These are phyloP conservation scores for Mastacembelus armatus DNA, from an alignment of 2,797 vertebrate species.

Conservation along the genomic window DNA sequence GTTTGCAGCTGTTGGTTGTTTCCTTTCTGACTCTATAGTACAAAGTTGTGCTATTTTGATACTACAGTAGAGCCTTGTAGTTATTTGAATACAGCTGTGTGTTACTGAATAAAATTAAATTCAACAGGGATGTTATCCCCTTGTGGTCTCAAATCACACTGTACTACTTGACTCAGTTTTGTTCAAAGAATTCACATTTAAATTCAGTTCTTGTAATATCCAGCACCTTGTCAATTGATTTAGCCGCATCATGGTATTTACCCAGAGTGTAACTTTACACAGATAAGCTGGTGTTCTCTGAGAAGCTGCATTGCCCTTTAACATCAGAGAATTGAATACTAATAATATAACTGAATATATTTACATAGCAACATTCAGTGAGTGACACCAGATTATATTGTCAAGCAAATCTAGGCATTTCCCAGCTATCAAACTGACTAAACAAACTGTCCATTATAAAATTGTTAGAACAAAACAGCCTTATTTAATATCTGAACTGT, in stretches of 20 bases:
- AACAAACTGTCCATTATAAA: background rate
- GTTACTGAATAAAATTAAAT: constrained; percentile 18
- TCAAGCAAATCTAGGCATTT: too few relatives aligned
- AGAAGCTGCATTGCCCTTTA: background rate
- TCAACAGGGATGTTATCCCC: constrained; percentile 3
- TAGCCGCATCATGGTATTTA: background rate
- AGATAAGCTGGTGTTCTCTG: background rate
- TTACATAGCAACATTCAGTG: background rate
- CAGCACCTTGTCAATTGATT: background rate
- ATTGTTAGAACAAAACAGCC: background rate
- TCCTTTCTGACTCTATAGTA: background rate
- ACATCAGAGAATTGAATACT: background rate
- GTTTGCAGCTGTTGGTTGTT: constrained; percentile 21
- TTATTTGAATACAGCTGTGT: constrained; percentile 29
- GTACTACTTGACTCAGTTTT: background rate
- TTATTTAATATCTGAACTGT: too few relatives aligned
- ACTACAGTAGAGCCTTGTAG: background rate
- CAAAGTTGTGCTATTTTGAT: background rate
- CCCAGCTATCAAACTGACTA: background rate
- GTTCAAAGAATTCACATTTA: background rate
- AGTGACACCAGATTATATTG: background rate
- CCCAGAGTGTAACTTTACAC: background rate
- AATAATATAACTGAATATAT: background rate
- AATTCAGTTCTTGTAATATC: constrained; percentile 10
- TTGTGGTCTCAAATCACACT: constrained; percentile 1